Evolutionary conservation across 1,140 invertebrate species (phyloP).

Genomic region (Drosophila aff.): DNA sequence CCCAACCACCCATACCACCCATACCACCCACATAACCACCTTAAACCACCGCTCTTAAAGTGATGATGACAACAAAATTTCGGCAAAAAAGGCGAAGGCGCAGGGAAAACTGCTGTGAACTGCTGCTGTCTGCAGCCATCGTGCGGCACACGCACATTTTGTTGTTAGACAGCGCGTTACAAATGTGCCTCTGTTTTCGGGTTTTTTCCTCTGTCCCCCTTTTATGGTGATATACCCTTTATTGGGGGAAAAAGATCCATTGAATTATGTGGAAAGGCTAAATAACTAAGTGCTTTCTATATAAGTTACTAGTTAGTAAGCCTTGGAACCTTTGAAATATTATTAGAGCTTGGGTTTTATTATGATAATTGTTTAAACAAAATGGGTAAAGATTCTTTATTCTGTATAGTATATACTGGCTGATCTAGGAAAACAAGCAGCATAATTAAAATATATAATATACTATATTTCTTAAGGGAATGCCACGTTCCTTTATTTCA

Average conservation of each 20-base stretch:
- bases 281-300: too few relatives aligned
- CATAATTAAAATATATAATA: too few relatives aligned
- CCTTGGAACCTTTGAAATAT: background rate
- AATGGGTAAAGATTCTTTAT: too few relatives aligned
- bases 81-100: conserved; percentile 40
- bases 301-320: background rate
- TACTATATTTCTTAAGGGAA: background rate
- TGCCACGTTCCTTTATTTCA: fast-evolving
- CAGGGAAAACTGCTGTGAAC: conserved; percentile 25
- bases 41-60: conserved; percentile 49
- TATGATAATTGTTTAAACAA: too few relatives aligned
- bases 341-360: background rate
- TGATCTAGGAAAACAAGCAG: too few relatives aligned
- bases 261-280: too few relatives aligned
- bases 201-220: conserved; percentile 8
- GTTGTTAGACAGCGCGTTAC: conserved; percentile 78
- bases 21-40: conserved; percentile 1
- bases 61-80: conserved; percentile 84
- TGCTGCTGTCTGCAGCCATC: conserved; percentile 37
- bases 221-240: conserved; percentile 27
- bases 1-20: background rate
- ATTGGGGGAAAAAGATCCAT: background rate
- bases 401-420: too few relatives aligned
- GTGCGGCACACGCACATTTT: conserved; percentile 77
- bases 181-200: conserved; percentile 61